Base-by-base conservation (phyloP, 2,113 vertebrate species). In the Xenopus borealis region DNA sequence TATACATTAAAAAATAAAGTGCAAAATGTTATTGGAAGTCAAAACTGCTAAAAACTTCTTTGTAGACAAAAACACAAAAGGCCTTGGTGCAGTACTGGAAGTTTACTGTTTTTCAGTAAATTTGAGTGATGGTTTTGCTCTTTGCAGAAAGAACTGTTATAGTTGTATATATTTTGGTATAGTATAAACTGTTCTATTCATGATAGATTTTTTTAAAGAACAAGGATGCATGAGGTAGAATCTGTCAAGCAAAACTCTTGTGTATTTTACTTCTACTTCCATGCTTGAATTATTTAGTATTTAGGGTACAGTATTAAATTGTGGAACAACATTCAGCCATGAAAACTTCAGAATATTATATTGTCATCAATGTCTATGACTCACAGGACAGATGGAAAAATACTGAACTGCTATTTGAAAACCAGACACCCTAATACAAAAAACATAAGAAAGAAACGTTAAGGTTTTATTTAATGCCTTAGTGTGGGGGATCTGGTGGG, bases 401-500 rank as follows among this genome's bases (percentile, higher is more conserved):
- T 23, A 50, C 19, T 50, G n/a, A 13, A n/a, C 19, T 7, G n/a
- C 19, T 67, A 52, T 67, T 46, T 50, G 13, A 67, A 67, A 66
- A 50, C 1, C 44, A 52, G 65, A 67, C 12, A 10, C 18, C 14
- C 63, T 65, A 18, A 4, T 61, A 6, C 47, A 50, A 12, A 20
- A 19, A 33, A 14, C 14, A 4, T 12, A 73, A 59, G 20, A 17
- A 66, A 75, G 47, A 75, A n/a, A 45, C 55, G 50, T 27, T 3
- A 44, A 30, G 30, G 20, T 63, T n/a, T 11, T 40, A 57, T 57
- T 11, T 66, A 13, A 17, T 65, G 46, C 72, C 27, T 10, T 19
- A 19, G 50, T 18, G 72, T 73, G 44, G 62, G 50, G 40, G 10
- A 20, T 19, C 17, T 9, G 52, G 63, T 59, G 63, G 72, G 72